Evolutionary conservation across 2,113 vertebrate species (phyloP), one percentile per base, ranked within the genome.

Genomic region (Perca flavescens): DNA sequence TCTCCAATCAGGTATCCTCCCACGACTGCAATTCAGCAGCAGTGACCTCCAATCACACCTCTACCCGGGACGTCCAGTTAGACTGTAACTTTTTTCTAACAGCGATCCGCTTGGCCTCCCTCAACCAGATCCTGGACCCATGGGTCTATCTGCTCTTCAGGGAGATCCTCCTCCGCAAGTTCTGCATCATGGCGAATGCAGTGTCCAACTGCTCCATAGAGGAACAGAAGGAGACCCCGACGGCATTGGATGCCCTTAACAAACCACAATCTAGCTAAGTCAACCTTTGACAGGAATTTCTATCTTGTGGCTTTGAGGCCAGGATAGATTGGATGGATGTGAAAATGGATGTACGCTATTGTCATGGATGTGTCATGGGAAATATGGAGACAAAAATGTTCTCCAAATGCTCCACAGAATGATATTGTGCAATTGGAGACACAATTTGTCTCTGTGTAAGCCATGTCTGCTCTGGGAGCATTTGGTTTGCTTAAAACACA

Each of bases 41-140:
- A 1, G 6, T 3, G 1, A 0, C 47, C 0, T 66, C 64, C 5
- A 16, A 25, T 0, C 72, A 7, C 1, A 21, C 2, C 7, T 87
- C 66, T 0, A 77, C 49, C 69, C 66, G 68, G 0, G 96, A 94
- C 13, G 69, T 85, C 73, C 92, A 79, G 61, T 74, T 86, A 22
- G 96, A 99, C 52, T 99, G 98, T 80, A 92, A 96, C 60, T 96
- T 97, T 91, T 96, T 97, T 62, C 89, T 99, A 83, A 97, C 94
- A 0, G 96, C 96, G 0, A 96, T 99, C 80, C 97, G 97, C 68
- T 83, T 99, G 94, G 98, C 98, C 40, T 99, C 98, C 0, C 95
- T 99, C 9, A 99, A 99, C 93, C 98, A 99, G 93, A 99, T 99
- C 86, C 95, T 99, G 87, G 98, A 99, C 81, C 98, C 98, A 0